Evolutionary conservation across 2,797 vertebrate species (phyloP), one percentile per base, ranked within the genome.

Genomic region (Etheostoma perlongum): DNA sequence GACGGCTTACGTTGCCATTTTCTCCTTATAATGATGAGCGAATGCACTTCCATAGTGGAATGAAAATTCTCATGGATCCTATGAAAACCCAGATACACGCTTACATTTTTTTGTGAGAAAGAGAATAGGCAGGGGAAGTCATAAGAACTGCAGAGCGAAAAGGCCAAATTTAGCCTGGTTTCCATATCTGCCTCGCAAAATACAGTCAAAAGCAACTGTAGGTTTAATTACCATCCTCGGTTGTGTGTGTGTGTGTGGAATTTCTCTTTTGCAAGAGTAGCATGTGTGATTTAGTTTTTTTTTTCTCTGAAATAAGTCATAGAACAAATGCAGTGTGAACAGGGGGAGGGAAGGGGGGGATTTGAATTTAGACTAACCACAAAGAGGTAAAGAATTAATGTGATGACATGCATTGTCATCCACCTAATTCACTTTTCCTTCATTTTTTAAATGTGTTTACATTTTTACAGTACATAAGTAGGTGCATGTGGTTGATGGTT

Each of bases 21-120:
- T 88, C 84, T 81, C 79, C 83, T 78, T 47, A 86, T 91, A 92
- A 93, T 88, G 86, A 91, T 85, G 85, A 90, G 84, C 14, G 80
- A 91, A 91, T 85, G 79, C 89, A 86, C 85, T 88, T 88, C 86
- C 67, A 69, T 73, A 69, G 78, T 76, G 86, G 62, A 85, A 84
- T 86, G 76, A 84, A 82, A 93, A 91, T 89, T 89, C 87, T 88
- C 86, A 86, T 51, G 69, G 76, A 87, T 91, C 74, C 79, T 72
- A 79, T 82, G 78, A 86, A 91, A 90, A 86, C 63, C 59, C 73
- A 85, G 57, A 86, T 47, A 59, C 67, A 70, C 67, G 66, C 76
- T 15, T 15, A 5, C 13, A 13, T 44, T 15, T 44, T 83, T 57
- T 57, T 79, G 14, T 79, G 33, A 72, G 52, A 60, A 27, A 60